Evolutionary conservation across 53 echinoderm and acorn worm genomes (phyloP), one percentile per base, ranked within the genome.

Genomic region (Temnopleurus reevesii): DNA sequence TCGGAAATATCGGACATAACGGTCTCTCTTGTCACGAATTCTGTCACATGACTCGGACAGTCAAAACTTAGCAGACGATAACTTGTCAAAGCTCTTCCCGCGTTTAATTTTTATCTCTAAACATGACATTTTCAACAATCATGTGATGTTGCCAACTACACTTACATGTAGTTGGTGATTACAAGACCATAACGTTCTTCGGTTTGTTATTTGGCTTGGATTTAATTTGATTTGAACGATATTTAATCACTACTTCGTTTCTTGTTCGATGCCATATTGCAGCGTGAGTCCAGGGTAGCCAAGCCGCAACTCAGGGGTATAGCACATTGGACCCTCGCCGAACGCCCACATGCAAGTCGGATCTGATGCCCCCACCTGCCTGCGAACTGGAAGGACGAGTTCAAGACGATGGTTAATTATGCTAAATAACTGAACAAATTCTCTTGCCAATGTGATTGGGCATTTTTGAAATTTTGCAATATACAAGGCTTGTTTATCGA

Each of bases 11-110:
- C 5, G 41, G 41, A 71, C 71, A 41, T 36, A 43, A 71, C 71
- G 41, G 41, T 71, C 21, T 5, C 36, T 19, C 38, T 36, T 31
- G 33, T 23, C n/a, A 3, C 10, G 2, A 41, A 25, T 71, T 8
- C 41, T 38, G 71, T 71, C 71, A 41, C 71, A 71, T 36, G 21
- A 71, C 71, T 8, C 38, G 41, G 36, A 8, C 43, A 21, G n/a
- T 63, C 63, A 34, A 2, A n/a, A 71, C 38, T 41, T 71, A 71
- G 71, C 71, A 71, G 71, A 71, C 71, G 71, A 71, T 38, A 71
- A 35, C 36, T n/a, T 71, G 71, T 71, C 38, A 7, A 71, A 71
- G n/a, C 41, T 36, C 8, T 71, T 38, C 15, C 65, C 21, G 8
- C 38, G 19, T 71, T 41, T 6, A n/a, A n/a, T 21, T 19, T 71